These are phyloP conservation scores for Diploscapter pachys DNA, from an alignment of 1,140 invertebrate species.

Conservation along the genomic window DNA sequence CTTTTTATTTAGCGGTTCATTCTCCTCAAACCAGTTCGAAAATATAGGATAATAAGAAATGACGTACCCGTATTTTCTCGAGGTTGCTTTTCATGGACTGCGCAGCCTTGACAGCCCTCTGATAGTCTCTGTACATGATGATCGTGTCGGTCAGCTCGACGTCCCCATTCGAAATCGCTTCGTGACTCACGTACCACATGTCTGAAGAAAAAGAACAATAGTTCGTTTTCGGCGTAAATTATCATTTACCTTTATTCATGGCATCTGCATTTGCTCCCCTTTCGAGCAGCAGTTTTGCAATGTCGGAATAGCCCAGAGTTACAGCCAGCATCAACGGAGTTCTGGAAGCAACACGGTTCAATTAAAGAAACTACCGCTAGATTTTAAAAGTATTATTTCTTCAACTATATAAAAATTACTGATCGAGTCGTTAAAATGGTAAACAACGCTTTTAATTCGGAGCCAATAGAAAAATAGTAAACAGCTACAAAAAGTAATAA, in stretches of 20 bases:
- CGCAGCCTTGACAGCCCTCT: slow-evolving; percentile 77
- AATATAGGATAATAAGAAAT: too few species aligned
- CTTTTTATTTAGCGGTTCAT: slow-evolving; percentile 1
- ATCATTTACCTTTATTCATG: slow-evolving; percentile 76
- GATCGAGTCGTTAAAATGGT: too few species aligned
- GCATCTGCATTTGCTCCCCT: slow-evolving; percentile 86
- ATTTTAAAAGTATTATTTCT: too few species aligned
- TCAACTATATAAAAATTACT: too few species aligned
- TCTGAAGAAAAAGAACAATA: slow-evolving; percentile 34
- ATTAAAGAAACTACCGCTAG: too few species aligned
- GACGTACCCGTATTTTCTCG: slow-evolving; percentile 60
- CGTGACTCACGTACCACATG: slow-evolving; percentile 77
- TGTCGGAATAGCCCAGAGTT: slow-evolving; percentile 78
- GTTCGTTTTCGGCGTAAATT: not conserved
- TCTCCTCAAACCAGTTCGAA: slow-evolving; percentile 64
- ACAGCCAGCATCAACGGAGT: slow-evolving; percentile 89
- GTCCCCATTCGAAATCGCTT: slow-evolving; percentile 85
- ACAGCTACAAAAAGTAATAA: not conserved
- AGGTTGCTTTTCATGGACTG: slow-evolving; percentile 83
- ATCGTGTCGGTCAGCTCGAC: slow-evolving; percentile 80
- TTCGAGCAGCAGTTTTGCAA: slow-evolving; percentile 74
- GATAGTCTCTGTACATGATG: slow-evolving; percentile 79
- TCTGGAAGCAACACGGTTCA: slow-evolving; percentile 59
- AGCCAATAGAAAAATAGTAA: too few species aligned
- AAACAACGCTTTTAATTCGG: too few species aligned